Base-by-base conservation (phyloP, 2,113 vertebrate genomes). In the Arothron firmamentum region DNA sequence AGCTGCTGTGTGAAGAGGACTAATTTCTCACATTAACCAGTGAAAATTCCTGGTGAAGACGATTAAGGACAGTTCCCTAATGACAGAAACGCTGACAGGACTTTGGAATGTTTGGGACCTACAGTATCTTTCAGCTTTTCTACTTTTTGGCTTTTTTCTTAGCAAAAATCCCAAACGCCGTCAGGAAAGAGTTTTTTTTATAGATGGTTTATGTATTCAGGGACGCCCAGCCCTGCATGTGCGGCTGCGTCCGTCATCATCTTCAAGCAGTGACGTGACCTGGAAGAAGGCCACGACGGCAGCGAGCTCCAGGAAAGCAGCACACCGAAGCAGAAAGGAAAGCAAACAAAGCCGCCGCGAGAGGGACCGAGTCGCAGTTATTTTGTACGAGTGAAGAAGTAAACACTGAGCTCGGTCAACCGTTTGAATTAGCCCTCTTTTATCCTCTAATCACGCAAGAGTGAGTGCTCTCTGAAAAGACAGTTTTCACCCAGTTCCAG, bases 241-340 rank as follows among this genome's bases (percentile, higher is more conserved):
- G 56, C 31, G 74, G 60, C 54, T 0, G 16, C 52, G 3, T 64
- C 41, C 52, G 43, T 14, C 66, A 57, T 70, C 69, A 52, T 76
- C 62, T 57, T 55, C 6, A 65, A 55, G 59, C 59, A 79, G 52
- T 25, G 73, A 74, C 69, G 43, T 34, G 59, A 64, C 54, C 48
- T 59, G 47, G 52, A 46, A 51, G 43, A 18, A 54, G 58, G 55
- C 58, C 48, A 68, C 20, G 69, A 47, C 42, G 15, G 48, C 46
- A 60, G 65, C 65, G 65, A n/a, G 52, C 34, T 5, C 42, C 19
- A 43, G 13, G 47, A 53, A 23, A 13, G 56, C 61, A 57, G 38
- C 52, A 56, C 10, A 65, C 15, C 48, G 55, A 60, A 46, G 53
- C 41, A 48, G 53, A 70, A 55, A 25, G 56, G 55, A 52, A 52